Base-by-base conservation (phyloP, 2,888 invertebrate genomes). In the Lydus trimaculatus region DNA sequence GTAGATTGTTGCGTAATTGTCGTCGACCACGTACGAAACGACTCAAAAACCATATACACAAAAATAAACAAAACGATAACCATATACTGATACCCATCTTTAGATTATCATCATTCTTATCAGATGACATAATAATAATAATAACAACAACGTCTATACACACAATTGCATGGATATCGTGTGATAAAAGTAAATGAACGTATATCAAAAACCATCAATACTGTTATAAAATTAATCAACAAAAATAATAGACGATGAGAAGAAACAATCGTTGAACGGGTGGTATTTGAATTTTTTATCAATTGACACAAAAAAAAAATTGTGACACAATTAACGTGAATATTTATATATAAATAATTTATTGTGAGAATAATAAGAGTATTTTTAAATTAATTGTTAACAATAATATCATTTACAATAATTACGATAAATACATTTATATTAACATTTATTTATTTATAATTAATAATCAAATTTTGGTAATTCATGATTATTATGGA, bases 401-500 rank as follows among this genome's bases (percentile, higher is more conserved):
- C 4, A 28, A 28, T 28, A 28, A 28, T 28, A 28, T 28, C 28
- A 28, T 28, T 28, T 28, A 3, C 28, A n/a, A n/a, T n/a, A n/a
- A n/a, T n/a, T n/a, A n/a, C n/a, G n/a, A n/a, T n/a, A n/a, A n/a
- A n/a, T 31, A 31, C 31, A 31, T 31, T 31, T 31, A 31, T 31
- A 31, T n/a, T n/a, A 9, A 31, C 31, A 31, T 9, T 31, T 31
- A 31, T 8, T 31, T 8, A 31, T 31, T 31, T 8, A 33, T 33
- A 33, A 36, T 33, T 36, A 13, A 36, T 13, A 36, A 11, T 13
- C 4, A 36, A 13, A 8, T 20, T 20, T 7, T 48, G 11, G 9
- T 48, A 56, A 52, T 63, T n/a, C n/a, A 28, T 28, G 20, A 63
- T 13, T 11, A 64, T 88, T 87, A 91, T 76, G 91, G 91, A 88